These are phyloP conservation scores for Chaitophorus viminalis DNA, from an alignment of 2,888 invertebrate genomes.

Conservation along the genomic window DNA sequence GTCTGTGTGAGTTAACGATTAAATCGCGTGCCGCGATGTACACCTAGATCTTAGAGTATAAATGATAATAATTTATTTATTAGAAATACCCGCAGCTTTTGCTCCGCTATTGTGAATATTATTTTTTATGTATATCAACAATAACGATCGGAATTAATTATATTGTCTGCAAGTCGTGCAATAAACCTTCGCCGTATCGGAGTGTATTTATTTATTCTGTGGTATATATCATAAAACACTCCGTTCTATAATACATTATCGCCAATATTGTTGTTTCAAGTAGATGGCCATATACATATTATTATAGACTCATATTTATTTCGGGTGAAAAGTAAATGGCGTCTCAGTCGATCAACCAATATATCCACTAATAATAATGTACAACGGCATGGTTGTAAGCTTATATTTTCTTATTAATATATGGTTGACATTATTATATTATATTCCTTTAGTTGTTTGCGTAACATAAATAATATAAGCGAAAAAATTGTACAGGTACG, in stretches of 20 bases:
- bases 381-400: background rate
- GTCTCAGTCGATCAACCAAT: background rate
- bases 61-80: background rate
- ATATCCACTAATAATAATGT: background rate
- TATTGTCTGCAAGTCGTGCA: background rate
- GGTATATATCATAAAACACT: background rate
- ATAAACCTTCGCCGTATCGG: background rate
- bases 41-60: no score
- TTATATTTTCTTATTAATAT: background rate
- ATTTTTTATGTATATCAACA: background rate
- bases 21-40: no score
- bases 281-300: no score
- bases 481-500: conserved; percentile 31
- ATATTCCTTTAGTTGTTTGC: conserved; percentile 6
- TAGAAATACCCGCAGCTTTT: background rate
- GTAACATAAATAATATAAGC: conserved; percentile 15
- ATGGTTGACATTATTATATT: background rate
- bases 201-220: background rate
- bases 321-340: conserved; percentile 7
- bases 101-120: no score
- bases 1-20: no score
- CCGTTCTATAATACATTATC: background rate
- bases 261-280: background rate
- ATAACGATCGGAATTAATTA: background rate
- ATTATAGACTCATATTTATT: background rate